Conservation (phyloP, 2,113 vertebrate species). For the Apus apus region DNA sequence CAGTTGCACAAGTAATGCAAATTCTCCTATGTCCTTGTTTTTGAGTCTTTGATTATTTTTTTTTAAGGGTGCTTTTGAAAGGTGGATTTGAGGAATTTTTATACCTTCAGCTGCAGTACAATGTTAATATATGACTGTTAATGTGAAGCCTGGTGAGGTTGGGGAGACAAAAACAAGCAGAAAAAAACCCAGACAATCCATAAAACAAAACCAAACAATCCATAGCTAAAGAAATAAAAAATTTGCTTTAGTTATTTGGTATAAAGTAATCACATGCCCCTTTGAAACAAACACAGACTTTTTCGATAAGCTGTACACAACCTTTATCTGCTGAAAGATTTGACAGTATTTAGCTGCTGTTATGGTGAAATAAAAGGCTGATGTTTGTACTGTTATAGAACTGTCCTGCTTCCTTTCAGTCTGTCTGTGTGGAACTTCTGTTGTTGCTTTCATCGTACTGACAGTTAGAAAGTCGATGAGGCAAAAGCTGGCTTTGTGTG, state of each 20-base stretch:
- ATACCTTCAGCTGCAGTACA: not conserved
- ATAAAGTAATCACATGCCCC: not conserved
- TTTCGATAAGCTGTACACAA: not conserved
- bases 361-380: not conserved
- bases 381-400: not conserved
- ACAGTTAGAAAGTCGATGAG: not conserved
- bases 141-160: not conserved
- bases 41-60: not conserved
- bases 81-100: not conserved
- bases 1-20: not conserved
- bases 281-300: not conserved
- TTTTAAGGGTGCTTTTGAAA: not conserved
- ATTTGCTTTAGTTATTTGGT: not conserved
- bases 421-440: not conserved
- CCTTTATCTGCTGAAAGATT: not conserved
- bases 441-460: not conserved
- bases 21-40: not conserved
- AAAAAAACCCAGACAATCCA: too few relatives aligned
- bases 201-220: not conserved
- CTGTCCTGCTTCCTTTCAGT: not conserved
- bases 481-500: not conserved
- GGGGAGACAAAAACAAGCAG: not conserved
- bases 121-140: not conserved
- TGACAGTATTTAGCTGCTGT: not conserved
- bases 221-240: not conserved